Percentiles rank a stretch among this genome's conserved stretches.
These are phyloP conservation scores for Rallus limicola DNA, from an alignment of 2,113 vertebrate species.

Conservation along the genomic window DNA sequence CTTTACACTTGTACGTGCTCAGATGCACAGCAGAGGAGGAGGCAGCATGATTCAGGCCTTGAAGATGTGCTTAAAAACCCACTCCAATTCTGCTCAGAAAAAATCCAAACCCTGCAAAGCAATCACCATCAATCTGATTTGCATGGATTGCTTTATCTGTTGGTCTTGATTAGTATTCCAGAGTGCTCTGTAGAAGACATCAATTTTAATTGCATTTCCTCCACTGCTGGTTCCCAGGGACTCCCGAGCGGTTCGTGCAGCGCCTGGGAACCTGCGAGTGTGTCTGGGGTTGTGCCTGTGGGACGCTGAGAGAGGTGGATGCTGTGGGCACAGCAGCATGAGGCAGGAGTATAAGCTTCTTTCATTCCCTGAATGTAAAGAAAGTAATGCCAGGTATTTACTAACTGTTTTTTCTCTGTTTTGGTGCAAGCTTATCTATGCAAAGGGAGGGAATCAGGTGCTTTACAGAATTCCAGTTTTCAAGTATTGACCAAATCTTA, in stretches of 20 bases:
- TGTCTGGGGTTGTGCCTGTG: neutral
- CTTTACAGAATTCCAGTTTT: neutral
- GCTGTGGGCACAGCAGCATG: neutral
- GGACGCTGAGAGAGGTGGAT: rapidly evolving
- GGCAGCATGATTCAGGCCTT: neutral
- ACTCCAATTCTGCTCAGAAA: neutral
- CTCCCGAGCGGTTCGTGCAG: neutral
- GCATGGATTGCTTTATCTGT: constrained; percentile 19
- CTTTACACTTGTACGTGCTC: neutral
- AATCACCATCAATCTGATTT: neutral
- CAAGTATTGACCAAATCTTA: neutral
- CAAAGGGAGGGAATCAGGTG: neutral
- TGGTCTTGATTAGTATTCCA: constrained; percentile 7
- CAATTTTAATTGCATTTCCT: neutral
- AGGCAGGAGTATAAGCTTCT: neutral
- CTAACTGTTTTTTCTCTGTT: neutral
- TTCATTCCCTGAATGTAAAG: neutral
- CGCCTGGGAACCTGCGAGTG: no score
- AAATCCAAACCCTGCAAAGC: neutral
- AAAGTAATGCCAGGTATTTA: neutral
- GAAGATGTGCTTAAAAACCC: neutral
- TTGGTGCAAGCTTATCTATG: neutral
- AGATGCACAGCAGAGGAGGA: neutral
- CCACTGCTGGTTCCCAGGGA: neutral
- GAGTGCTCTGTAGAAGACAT: neutral